Conservation (phyloP, 2,888 invertebrate genomes). For the Physocephala rufipes region DNA sequence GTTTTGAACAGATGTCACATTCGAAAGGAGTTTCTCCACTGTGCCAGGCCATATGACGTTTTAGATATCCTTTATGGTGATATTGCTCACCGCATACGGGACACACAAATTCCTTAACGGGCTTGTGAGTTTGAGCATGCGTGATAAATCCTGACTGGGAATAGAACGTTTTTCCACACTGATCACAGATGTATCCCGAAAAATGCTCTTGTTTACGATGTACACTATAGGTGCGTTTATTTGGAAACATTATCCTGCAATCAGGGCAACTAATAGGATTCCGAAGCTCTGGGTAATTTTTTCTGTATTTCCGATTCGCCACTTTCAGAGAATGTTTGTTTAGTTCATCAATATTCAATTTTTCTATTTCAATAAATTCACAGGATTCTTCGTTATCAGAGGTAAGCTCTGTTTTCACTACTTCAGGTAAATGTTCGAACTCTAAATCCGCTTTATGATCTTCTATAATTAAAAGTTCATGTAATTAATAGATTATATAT, state of each 20-base stretch:
- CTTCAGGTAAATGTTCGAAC: conserved; percentile 38
- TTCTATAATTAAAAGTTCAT: conserved; percentile 37
- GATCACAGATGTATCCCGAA: conserved; percentile 54
- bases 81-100: conserved; percentile 53
- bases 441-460: conserved; percentile 50
- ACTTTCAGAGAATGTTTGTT: conserved; percentile 32
- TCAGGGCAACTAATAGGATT: conserved; percentile 45
- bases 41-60: conserved; percentile 57
- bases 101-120: conserved; percentile 54
- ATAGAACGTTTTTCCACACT: conserved; percentile 53
- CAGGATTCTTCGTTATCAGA: neutral
- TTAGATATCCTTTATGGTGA: conserved; percentile 51
- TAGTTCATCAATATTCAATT: conserved; percentile 36
- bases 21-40: conserved; percentile 54
- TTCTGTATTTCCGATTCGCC: conserved; percentile 8
- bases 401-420: conserved; percentile 16
- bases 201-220: conserved; percentile 54
- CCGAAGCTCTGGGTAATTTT: neutral
- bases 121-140: conserved; percentile 52
- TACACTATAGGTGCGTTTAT: conserved; percentile 50
- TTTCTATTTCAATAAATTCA: conserved; percentile 45
- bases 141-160: conserved; percentile 53
- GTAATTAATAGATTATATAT: neutral
- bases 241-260: conserved; percentile 49
- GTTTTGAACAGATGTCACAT: conserved; percentile 52